Base-by-base conservation (phyloP, 2,113 vertebrate species). In the Ammodramus savannarum region DNA sequence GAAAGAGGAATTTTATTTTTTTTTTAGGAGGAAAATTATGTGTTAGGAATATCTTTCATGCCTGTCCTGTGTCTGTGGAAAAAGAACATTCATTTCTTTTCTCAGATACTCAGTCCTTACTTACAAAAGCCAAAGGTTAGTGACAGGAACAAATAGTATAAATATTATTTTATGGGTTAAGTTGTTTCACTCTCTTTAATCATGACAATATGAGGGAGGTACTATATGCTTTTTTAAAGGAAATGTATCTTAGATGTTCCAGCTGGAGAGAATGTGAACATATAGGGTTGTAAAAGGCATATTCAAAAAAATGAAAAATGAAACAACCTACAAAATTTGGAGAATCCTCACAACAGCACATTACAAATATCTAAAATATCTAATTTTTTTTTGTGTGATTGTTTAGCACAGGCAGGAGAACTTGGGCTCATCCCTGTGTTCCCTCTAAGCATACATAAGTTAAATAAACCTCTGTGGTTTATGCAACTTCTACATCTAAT, bases 1-100 rank as follows among this genome's bases (percentile, higher is more conserved):
- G 44, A 86, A 75, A 87, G 26, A 88, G 5, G 32, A 86, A 76
- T 23, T 43, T 58, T 21, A 41, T 58, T 34, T 14, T 36, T 39
- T 16, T 55, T 94, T 89, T 41, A 38, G 57, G 51, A 69, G 26
- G 38, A 91, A 87, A 82, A 83, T 51, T 27, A 62, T 27, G 36
- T 78, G 13, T 73, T 62, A 77, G 32, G 17, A 90, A n/a, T 62
- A 80, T 68, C 46, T 38, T 52, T 29, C 68, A 80, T 41, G 29
- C 34, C 10, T 90, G 11, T 54, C 25, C 46, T 4, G 3, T 19
- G 11, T 52, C 27, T 31, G 39, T 61, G 23, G 38, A 49, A 76
- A 87, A 88, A 82, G 32, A 92, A 91, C 6, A 76, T 82, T 57
- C 65, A 34, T 34, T 57, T 91, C 3, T 79, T 51, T 75, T 89